Conservation (phyloP, 2,888 invertebrate genomes). For the Hydrotaea cyrtoneurina region DNA sequence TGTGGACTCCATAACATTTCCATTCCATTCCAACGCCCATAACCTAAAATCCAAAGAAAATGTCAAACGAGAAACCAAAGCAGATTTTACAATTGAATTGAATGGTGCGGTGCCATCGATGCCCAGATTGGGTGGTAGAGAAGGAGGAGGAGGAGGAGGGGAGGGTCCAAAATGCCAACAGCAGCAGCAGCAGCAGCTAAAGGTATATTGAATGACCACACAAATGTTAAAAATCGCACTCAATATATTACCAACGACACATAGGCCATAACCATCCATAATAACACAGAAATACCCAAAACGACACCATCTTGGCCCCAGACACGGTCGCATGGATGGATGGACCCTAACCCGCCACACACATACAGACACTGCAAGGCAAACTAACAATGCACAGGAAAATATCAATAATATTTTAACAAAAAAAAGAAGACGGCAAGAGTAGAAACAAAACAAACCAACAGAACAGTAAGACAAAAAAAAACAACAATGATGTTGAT, state of each 20-base stretch:
- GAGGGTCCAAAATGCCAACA: not conserved
- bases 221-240: slow-evolving; percentile 59
- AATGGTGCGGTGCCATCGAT: no score
- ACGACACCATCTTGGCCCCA: slow-evolving; percentile 21
- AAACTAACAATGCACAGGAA: not conserved
- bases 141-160: not conserved
- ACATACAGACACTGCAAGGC: not conserved
- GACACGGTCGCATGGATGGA: not conserved
- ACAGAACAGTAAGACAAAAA: not conserved
- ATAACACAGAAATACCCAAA: slow-evolving; percentile 22
- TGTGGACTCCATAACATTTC: not conserved
- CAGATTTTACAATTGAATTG: slow-evolving; percentile 18
- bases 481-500: not conserved
- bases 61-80: slow-evolving; percentile 2
- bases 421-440: not conserved
- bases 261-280: slow-evolving; percentile 46
- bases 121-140: no score
- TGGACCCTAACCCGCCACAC: not conserved
- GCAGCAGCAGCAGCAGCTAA: not conserved
- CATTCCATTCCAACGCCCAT: slow-evolving; percentile 18
- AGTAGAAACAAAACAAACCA: no score
- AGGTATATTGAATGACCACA: slow-evolving; percentile 53
- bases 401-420: slow-evolving; percentile 61
- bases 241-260: slow-evolving; percentile 63
- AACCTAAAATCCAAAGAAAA: not conserved